Evolutionary conservation across 2,113 vertebrate species (phyloP), one percentile per base, ranked within the genome.

Genomic region (Mirounga angustirostris): DNA sequence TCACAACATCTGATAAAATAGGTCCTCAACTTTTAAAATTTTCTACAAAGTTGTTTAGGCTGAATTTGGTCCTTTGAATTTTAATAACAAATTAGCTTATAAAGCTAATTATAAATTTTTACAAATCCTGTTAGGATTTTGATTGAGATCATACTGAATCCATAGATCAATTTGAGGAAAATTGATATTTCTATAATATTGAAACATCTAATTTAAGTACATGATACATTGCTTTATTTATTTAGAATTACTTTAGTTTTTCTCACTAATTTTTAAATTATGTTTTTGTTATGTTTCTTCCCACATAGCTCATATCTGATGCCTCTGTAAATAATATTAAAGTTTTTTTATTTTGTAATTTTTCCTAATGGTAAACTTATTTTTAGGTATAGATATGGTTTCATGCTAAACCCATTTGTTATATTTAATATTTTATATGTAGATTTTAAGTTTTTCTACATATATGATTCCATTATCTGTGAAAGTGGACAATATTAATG

Each of bases 1-100:
- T 91, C 8, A n/a, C 80, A 92, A 61, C 21, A 71, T 40, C 94
- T 86, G 36, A 40, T 91, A 78, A 69, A 95, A 61, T 40, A 33
- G 5, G 10, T 69, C 73, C 24, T 85, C 33, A 54, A 71, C 3
- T 52, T 86, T 40, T 50, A 91, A 36, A 91, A n/a, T 67, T 56
- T 95, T 86, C 19, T 59, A 86, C 26, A 71, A 43, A 18, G 8
- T 67, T 50, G 4, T 78, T 85, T 18, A 59, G 24, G 12, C 18
- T 59, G 12, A 79, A 85, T 59, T n/a, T 59, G 24, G 33, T 24
- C 24, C 30, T 69, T 67, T 67, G 52, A 50, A 24, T 58, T 95
- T 91, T 50, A 69, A 85, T 52, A 69, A 30, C 76, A 89, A n/a
- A n/a, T n/a, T n/a, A n/a, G n/a, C n/a, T n/a, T n/a, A n/a, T n/a